Base-by-base conservation (phyloP, 2,888 invertebrate genomes). In the Embidobia sp. region DNA sequence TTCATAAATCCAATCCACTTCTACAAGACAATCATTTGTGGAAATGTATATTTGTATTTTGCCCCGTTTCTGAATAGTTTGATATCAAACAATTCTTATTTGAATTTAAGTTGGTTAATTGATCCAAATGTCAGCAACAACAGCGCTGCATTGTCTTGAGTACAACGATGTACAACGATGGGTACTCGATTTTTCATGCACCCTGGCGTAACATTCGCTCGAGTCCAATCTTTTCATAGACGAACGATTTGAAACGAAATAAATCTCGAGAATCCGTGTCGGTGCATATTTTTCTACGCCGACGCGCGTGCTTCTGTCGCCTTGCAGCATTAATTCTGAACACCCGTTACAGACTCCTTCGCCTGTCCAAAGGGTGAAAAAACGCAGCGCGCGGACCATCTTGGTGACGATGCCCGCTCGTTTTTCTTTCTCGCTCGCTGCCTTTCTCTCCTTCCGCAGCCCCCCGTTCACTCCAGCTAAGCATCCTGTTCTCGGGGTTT, bases 401-500 rank as follows among this genome's bases (percentile, higher is more conserved):
- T 85, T 83, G 85, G 86, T 85, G 88, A 88, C 88, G 87, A 84
- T 86, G 84, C 83, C 85, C 83, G 82, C 76, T 79, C 81, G 73
- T 75, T 70, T 73, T 53, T 59, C 63, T 72, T 77, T 79, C 55
- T 35, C 64, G 31, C 69, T 63, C 64, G 44, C 64, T 26, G 42
- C 49, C 59, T 66, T 69, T 31, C 27, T 44, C 61, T 53, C 70
- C 29, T 40, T 35, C 44, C 51, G 59, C 51, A 49, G 59, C 49
- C 69, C 81, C 80, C 81, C 80, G 77, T 75, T 75, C 72, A 78
- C 82, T 81, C 82, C 82, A 82, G 82, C 84, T 81, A 82, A 87
- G 88, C 88, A 89, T 89, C 89, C 89, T 89, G 89, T 89, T 88
- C 74, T 59, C 86, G 88, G 88, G 88, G 87, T 88, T 89, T 76